Evolutionary conservation across 2,797 vertebrate genomes (phyloP).

Genomic region (Melanotaenia boesemani): DNA sequence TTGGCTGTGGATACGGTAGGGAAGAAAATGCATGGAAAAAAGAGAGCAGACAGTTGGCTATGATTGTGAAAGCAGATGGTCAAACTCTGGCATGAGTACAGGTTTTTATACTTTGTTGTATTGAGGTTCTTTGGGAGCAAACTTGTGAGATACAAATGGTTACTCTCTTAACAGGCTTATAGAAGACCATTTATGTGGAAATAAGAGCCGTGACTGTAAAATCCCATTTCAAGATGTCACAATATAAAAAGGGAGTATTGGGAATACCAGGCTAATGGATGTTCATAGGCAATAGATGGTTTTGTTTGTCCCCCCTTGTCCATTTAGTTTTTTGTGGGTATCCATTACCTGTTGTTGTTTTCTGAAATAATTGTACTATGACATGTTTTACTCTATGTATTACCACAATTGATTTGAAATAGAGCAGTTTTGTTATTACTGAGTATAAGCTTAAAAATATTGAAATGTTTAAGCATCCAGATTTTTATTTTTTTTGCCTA

Average conservation of each 20-base stretch:
- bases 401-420: no score
- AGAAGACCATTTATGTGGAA: slow-evolving; percentile 63
- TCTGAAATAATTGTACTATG: neutral
- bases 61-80: slow-evolving; percentile 65
- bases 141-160: slow-evolving; percentile 49
- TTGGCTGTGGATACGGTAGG: slow-evolving; percentile 35
- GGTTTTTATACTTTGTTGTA: slow-evolving; percentile 61
- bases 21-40: slow-evolving; percentile 26
- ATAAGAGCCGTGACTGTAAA: slow-evolving; percentile 66
- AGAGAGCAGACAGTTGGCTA: slow-evolving; percentile 55
- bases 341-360: no score
- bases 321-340: neutral
- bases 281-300: slow-evolving; percentile 45
- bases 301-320: no score
- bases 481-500: neutral
- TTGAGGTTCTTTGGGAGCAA: slow-evolving; percentile 56
- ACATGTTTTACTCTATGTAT: neutral
- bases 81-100: slow-evolving; percentile 43
- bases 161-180: slow-evolving; percentile 70
- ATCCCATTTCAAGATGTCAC: slow-evolving; percentile 65
- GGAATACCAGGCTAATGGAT: slow-evolving; percentile 46
- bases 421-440: no score
- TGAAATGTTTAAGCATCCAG: neutral
- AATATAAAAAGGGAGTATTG: slow-evolving; percentile 51
- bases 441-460: neutral